phyloP scores from a whole-genome alignment of 2,888 invertebrate species.

The Troilus luridus region DNA sequence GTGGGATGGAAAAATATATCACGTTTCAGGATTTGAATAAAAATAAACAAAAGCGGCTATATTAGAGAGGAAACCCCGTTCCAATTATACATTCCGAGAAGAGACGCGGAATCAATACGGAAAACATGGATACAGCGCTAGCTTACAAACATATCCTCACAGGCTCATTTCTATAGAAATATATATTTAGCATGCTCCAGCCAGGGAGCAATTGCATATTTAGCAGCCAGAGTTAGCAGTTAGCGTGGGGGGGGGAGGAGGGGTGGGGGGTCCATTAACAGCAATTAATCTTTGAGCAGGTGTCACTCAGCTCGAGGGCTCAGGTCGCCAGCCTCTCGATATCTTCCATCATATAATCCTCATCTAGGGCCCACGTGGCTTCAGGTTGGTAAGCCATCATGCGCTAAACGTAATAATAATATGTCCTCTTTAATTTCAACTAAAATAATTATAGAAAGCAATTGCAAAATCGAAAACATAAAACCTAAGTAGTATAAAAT shows the following conservation, averaged over 20 bases:
- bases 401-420: too few relatives aligned
- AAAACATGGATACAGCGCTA: neutral
- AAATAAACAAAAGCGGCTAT: neutral
- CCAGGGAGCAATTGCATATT: neutral
- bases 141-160: neutral
- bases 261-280: neutral
- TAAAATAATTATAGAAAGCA: too few relatives aligned
- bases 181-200: neutral
- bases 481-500: too few relatives aligned
- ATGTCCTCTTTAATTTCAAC: too few relatives aligned
- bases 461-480: too few relatives aligned
- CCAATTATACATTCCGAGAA: neutral
- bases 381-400: neutral
- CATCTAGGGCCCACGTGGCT: neutral
- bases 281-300: neutral
- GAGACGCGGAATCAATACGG: neutral
- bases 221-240: neutral
- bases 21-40: neutral
- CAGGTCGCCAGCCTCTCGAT: neutral
- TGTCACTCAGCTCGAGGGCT: neutral
- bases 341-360: neutral
- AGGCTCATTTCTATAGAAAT: neutral
- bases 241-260: neutral
- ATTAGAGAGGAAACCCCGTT: neutral
- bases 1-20: neutral